Conservation (phyloP, 35 echinoderm and acorn worm genomes). For the Ptychodera flava region DNA sequence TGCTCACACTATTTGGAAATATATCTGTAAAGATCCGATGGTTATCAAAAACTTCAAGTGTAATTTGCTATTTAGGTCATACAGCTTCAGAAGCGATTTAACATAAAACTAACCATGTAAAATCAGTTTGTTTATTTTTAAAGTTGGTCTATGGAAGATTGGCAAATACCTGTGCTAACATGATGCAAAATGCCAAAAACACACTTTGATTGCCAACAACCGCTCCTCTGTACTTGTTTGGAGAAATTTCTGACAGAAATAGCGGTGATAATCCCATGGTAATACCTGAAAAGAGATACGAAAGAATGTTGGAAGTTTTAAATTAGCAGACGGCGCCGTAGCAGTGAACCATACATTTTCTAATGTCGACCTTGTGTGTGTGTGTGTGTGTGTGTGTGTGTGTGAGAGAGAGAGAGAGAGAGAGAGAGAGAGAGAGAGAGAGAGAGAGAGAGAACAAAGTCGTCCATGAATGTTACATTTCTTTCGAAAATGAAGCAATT, state of each 20-base stretch:
- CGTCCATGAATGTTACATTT: too few relatives aligned
- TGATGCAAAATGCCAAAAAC: background rate
- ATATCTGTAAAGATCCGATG: background rate
- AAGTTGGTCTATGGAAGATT: too few relatives aligned
- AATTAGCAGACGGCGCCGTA: too few relatives aligned
- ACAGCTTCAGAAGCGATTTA: background rate
- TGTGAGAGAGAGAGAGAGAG: too few relatives aligned
- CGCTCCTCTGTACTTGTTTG: slow-evolving; percentile 66
- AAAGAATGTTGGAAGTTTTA: too few relatives aligned
- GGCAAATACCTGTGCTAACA: background rate
- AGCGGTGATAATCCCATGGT: slow-evolving; percentile 62
- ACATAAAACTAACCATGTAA: background rate
- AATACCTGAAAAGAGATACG: slow-evolving; percentile 25
- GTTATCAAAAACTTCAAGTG: background rate
- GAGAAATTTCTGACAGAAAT: slow-evolving; percentile 85
- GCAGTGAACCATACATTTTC: too few relatives aligned
- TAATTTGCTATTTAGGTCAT: background rate
- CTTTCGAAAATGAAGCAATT: too few relatives aligned
- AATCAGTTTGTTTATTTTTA: background rate
- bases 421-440: too few relatives aligned
- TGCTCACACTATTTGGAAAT: background rate
- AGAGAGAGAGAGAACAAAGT: too few relatives aligned
- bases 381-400: too few relatives aligned
- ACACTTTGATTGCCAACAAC: slow-evolving; percentile 36
- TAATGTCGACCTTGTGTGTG: too few relatives aligned